Base-by-base conservation (phyloP, 2,888 invertebrate genomes). In the Onthophagus sagittarius region DNA sequence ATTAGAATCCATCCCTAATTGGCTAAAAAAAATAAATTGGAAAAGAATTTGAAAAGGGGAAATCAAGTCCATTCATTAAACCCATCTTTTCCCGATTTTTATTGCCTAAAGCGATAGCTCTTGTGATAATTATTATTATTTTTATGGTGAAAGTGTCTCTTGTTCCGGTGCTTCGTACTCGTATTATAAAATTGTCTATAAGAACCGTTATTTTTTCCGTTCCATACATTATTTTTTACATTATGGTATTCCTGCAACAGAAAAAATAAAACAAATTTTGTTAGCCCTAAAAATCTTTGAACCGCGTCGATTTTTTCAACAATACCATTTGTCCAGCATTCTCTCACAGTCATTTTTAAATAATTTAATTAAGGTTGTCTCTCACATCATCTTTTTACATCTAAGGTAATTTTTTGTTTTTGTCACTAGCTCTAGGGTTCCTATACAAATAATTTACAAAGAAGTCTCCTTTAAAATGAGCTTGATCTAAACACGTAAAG, bases 191-290 rank as follows among this genome's bases (percentile, higher is more conserved):
- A 84, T 33, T 79, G 79, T 73, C 83, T 82, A 76, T 83, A 80
- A 5, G 77, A 76, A 69, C 80, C 79, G 72, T 80, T 81, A 71
- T 79, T 80, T 62, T 72, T 53, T 62, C 69, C 71, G n/a, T 82
- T 84, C 77, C 81, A 83, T 86, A 87, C 86, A 74, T 85, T 86
- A 74, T 85, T 86, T 80, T 87, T 87, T 63, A 84, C 82, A 77
- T 87, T 87, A 75, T 88, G 88, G 76, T 84, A 85, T 73, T 86
- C 85, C 85, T 85, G 77, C 14, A 82, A 71, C 62, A 64, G 23
- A 15, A 23, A 32, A 9, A 15, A 63, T 65, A 0, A 9, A 33
- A 31, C 14, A 15, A 65, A 23, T 15, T 63, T 23, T 23, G 39
- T 71, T 71, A 71, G 71, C 62, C 15, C 5, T 71, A 15, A 9